phyloP scores from a whole-genome alignment of 2,113 vertebrate species.

The Spizaetus ornatus region DNA sequence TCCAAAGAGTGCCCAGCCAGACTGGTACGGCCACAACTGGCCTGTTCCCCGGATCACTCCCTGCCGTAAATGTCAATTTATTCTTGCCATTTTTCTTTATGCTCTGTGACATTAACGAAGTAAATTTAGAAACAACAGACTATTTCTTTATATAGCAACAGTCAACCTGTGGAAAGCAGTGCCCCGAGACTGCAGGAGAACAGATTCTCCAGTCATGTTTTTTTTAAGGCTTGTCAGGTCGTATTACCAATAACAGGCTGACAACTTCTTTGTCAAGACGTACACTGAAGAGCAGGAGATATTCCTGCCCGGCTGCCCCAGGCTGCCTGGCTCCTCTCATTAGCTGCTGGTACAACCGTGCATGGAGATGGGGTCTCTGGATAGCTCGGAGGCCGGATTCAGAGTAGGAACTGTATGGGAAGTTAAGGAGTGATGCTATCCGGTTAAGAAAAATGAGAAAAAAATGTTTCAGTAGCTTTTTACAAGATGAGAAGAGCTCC shows the following conservation, averaged over 20 bases:
- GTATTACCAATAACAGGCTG: rapidly evolving
- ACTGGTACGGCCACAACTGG: rapidly evolving
- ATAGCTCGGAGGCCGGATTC: rapidly evolving
- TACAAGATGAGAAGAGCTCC: rapidly evolving
- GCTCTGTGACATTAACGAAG: neutral
- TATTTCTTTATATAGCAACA: neutral
- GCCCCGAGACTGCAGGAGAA: neutral
- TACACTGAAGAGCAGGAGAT: neutral
- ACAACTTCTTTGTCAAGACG: rapidly evolving
- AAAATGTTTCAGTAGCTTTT: rapidly evolving
- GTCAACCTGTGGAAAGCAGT: neutral
- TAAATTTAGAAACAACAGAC: neutral
- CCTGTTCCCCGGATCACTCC: neutral
- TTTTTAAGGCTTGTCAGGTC: neutral
- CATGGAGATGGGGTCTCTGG: rapidly evolving
- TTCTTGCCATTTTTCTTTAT: neutral
- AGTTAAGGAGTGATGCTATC: neutral
- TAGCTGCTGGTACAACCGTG: rapidly evolving
- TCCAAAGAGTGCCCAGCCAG: neutral
- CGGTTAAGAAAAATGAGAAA: neutral
- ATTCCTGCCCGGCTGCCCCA: neutral
- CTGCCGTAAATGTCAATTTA: rapidly evolving
- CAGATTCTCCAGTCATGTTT: neutral
- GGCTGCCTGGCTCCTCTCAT: rapidly evolving
- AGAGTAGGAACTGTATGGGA: rapidly evolving